Conservation (phyloP, 2,888 invertebrate genomes). For the Gari tellinella region DNA sequence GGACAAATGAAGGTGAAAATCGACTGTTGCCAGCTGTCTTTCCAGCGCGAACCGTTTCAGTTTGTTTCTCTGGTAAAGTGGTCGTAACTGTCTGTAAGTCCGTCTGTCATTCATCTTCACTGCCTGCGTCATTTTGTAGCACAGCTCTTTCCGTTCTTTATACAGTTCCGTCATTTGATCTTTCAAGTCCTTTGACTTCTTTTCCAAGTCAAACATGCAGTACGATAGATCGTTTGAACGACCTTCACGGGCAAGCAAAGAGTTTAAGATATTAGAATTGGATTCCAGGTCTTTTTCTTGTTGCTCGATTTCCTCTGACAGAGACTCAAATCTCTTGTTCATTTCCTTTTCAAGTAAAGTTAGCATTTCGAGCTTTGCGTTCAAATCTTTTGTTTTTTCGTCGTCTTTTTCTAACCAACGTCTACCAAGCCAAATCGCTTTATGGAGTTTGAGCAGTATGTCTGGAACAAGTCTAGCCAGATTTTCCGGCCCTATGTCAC, state of each 20-base stretch:
- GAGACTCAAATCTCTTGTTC: conserved; percentile 58
- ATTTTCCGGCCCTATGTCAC: conserved; percentile 64
- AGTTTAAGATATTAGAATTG: conserved; percentile 67
- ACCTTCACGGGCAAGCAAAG: conserved; percentile 71
- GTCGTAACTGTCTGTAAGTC: conserved; percentile 61
- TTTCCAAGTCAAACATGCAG: conserved; percentile 65
- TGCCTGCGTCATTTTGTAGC: conserved; percentile 58
- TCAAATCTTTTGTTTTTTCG: conserved; percentile 72
- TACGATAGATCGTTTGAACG: conserved; percentile 67
- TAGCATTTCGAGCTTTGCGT: conserved; percentile 69
- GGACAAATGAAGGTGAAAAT: conserved; percentile 67
- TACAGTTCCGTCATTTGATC: conserved; percentile 56
- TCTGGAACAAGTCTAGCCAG: conserved; percentile 73
- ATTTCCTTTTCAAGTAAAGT: conserved; percentile 66
- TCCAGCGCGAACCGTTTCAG: conserved; percentile 72
- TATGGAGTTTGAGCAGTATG: conserved; percentile 74
- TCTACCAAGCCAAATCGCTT: conserved; percentile 71
- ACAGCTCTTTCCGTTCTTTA: conserved; percentile 63
- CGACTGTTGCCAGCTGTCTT: conserved; percentile 66
- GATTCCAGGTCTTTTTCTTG: conserved; percentile 70
- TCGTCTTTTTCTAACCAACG: conserved; percentile 76
- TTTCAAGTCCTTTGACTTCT: conserved; percentile 47
- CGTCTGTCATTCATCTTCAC: conserved; percentile 52
- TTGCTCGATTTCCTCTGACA: conserved; percentile 65
- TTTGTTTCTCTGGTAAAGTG: conserved; percentile 72